A percentile compares a stretch with the other conserved stretches of the same genome.
Conservation (phyloP, 2,113 vertebrate genomes). For the Numenius arquata region DNA sequence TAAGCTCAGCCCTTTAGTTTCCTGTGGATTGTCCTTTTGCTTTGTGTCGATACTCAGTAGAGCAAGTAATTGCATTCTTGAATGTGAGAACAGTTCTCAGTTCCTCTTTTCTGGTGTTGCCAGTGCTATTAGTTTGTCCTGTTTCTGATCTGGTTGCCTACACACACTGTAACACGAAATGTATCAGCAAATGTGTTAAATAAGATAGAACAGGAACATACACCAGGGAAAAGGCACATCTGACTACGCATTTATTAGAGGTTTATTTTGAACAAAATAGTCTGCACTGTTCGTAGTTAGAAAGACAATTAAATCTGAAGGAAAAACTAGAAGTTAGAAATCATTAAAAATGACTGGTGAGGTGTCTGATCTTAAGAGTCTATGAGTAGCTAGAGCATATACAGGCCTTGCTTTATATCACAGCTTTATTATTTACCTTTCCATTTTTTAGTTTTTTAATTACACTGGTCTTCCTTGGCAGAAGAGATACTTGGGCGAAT, state of each 20-base stretch:
- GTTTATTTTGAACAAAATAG: neutral
- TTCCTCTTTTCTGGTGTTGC: neutral
- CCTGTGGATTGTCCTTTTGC: neutral
- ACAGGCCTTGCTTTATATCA: neutral
- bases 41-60: neutral
- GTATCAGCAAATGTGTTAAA: neutral
- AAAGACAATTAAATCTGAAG: neutral
- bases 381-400: neutral
- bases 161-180: rapidly evolving
- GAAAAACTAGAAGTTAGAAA: neutral
- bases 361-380: neutral
- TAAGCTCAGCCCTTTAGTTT: neutral
- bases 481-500: neutral
- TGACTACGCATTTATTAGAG: neutral
- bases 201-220: neutral
- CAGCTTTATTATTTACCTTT: neutral
- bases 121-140: neutral
- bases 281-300: neutral
- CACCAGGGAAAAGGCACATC: neutral
- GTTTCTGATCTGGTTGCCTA: neutral
- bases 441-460: neutral
- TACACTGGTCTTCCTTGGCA: neutral
- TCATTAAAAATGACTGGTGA: neutral
- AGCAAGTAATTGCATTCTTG: neutral
- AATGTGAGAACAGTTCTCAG: neutral